phyloP scores from a whole-genome alignment of 2,113 vertebrate genomes.

The Herpailurus yagouaroundi region DNA sequence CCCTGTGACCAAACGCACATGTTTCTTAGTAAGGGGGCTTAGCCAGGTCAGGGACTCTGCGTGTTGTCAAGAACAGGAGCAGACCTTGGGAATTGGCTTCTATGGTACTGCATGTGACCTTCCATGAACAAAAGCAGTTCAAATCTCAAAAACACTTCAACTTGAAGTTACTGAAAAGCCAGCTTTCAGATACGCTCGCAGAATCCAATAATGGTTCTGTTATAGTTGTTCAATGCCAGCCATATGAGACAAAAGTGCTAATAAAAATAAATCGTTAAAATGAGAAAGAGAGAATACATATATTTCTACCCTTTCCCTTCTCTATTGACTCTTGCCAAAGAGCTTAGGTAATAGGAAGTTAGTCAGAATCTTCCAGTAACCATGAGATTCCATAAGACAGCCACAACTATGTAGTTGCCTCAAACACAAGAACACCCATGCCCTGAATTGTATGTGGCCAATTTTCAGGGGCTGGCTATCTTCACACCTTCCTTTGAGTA shows the following conservation, averaged over 20 bases:
- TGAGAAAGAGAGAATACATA: not conserved
- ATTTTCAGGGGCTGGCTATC: accelerated
- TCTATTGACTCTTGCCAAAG: not conserved
- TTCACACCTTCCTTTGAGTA: not conserved
- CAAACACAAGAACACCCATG: accelerated
- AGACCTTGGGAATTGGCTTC: not conserved
- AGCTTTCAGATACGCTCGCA: not conserved
- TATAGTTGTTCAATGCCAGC: not conserved
- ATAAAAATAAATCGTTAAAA: conserved; percentile 28
- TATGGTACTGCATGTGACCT: not conserved
- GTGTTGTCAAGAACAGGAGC: not conserved
- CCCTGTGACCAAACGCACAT: not conserved
- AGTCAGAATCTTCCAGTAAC: not conserved
- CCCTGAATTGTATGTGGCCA: accelerated
- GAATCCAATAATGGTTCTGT: not conserved
- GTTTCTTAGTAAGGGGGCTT: not conserved
- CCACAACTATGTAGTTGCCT: accelerated
- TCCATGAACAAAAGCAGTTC: conserved; percentile 41
- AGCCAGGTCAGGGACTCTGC: not conserved
- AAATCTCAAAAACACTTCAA: conserved; percentile 31
- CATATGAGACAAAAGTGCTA: conserved; percentile 12
- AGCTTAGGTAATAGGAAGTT: not conserved
- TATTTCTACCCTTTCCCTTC: not conserved
- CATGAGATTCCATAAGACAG: not conserved
- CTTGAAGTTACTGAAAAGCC: not conserved